A percentile compares a stretch with the other conserved stretches of the same genome.
phyloP scores from a whole-genome alignment of 2,797 vertebrate species.

The Argentina silus region DNA sequence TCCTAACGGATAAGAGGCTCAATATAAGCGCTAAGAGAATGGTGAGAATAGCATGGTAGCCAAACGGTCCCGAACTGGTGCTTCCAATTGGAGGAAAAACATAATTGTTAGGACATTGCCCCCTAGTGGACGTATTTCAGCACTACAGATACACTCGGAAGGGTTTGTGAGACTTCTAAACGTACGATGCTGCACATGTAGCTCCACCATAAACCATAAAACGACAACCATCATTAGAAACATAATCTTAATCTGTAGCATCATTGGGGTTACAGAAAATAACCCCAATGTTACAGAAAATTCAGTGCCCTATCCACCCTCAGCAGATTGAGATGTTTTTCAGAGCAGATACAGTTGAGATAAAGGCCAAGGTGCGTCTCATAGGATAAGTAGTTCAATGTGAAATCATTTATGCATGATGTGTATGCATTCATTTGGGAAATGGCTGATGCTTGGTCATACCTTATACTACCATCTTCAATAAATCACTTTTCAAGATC shows the following conservation, averaged over 20 bases:
- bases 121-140: not conserved
- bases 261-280: too few species aligned
- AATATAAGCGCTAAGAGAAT: not conserved
- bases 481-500: not conserved
- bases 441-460: not conserved
- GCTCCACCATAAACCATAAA: too few species aligned
- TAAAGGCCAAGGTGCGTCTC: too few species aligned
- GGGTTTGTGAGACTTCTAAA: not conserved
- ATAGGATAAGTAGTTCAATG: not conserved
- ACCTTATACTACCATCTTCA: not conserved
- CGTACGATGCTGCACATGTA: too few species aligned
- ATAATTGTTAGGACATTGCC: not conserved
- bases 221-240: too few species aligned
- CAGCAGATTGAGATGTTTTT: too few species aligned
- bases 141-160: slow-evolving; percentile 10
- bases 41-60: not conserved
- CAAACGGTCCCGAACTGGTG: too few species aligned
- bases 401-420: not conserved
- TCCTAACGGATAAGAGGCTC: not conserved
- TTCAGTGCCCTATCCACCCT: too few species aligned
- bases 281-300: too few species aligned
- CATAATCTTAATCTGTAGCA: too few species aligned
- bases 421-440: not conserved
- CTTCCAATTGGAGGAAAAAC: not conserved
- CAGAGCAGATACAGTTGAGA: too few species aligned